Percentiles rank a stretch among this genome's conserved stretches.
These are phyloP conservation scores for Catostylus mosaicus DNA, from an alignment of 30 jellyfish, hydroid and myxozoan species.

Conservation along the genomic window DNA sequence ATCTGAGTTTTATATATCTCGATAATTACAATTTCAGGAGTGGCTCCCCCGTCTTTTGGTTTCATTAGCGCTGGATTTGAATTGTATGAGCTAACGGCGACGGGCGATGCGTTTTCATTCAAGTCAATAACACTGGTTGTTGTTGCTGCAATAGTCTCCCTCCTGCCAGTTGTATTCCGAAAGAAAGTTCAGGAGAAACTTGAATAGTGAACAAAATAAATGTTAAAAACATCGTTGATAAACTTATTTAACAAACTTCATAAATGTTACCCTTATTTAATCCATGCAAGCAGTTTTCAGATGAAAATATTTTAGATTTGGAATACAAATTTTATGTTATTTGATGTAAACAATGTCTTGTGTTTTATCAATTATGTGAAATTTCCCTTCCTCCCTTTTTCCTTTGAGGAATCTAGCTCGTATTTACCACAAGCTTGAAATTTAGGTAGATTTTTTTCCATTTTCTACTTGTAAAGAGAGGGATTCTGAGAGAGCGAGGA, in stretches of 20 bases:
- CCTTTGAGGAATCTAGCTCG: no score
- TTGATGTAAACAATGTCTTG: no score
- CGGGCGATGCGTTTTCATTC: conserved; percentile 96
- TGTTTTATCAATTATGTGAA: no score
- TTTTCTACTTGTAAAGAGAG: no score
- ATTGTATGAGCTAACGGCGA: conserved; percentile 85
- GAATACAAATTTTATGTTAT: no score
- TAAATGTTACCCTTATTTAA: background rate
- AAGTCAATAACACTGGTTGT: conserved; percentile 77
- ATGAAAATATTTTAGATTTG: no score
- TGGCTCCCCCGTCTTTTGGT: conserved; percentile 97
- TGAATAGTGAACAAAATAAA: conserved; percentile 12
- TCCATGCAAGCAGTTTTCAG: no score
- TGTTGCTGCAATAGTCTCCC: conserved; percentile 81
- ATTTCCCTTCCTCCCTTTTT: no score
- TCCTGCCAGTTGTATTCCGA: conserved; percentile 81
- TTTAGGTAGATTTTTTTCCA: no score
- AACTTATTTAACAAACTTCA: background rate
- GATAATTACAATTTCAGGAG: conserved; percentile 57
- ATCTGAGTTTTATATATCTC: no score
- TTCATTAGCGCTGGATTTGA: conserved; percentile 95
- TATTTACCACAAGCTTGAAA: no score
- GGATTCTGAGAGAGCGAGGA: no score
- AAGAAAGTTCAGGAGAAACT: conserved; percentile 65
- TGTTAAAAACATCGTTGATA: background rate